Evolutionary conservation across 2,888 invertebrate genomes (phyloP), one percentile per base, ranked within the genome.

Genomic region (Neria commutata): DNA sequence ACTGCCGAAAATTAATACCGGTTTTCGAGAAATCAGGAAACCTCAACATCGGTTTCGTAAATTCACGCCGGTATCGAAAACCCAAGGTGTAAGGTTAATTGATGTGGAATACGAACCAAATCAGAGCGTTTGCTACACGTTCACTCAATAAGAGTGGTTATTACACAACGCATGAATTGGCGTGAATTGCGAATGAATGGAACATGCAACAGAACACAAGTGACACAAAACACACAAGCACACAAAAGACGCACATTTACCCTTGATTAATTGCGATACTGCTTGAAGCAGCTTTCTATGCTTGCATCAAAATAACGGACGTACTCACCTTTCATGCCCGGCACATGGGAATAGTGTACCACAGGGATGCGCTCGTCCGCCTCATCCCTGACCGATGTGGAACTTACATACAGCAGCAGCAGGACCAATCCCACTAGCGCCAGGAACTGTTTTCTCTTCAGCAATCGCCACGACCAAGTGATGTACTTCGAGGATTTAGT

Each of bases 301-400:
- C 33, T 3, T 10, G 17, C 51, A 5, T 33, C 19, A 1, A 24
- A n/a, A 14, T 48, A n/a, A 10, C 25, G 3, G 25, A 10, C 10
- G 23, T 21, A 60, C 70, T 67, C 62, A 81, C 81, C 81, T 70
- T 77, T 80, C 78, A 79, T 79, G 58, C 79, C 79, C 58, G 75
- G 69, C 14, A 78, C 79, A 64, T 73, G 76, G 23, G 81, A 81
- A 57, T 76, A 70, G 58, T 75, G 79, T 58, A 74, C 63, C 3
- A 80, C 77, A 3, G 70, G 69, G 6, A 78, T 70, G 52, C 70
- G 63, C 37, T 77, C 74, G 3, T 68, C 63, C 1, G 65, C 63
- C 58, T 69, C 63, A 68, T 11, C 66, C 63, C 42, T 42, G 19
- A 19, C 67, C 58, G 60, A 54, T 58, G 73, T 58, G 62, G 76